Percentiles rank a stretch among this genome's conserved stretches.
These are phyloP conservation scores for Cecidostiba fungosa DNA, from an alignment of 2,888 invertebrate species.

Conservation along the genomic window DNA sequence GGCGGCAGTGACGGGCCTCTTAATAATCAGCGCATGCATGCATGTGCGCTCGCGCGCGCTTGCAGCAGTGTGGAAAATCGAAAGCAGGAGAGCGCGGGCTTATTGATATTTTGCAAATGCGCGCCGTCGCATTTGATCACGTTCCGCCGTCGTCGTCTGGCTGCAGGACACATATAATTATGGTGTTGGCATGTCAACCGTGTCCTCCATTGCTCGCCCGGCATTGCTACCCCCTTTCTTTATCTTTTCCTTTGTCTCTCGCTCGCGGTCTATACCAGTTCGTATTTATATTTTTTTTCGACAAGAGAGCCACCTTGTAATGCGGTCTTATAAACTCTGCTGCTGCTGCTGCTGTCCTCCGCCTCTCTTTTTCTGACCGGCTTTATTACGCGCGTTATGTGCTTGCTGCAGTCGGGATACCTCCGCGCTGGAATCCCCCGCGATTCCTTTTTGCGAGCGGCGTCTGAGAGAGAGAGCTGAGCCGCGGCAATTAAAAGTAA, in stretches of 20 bases:
- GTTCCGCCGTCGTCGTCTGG: background rate
- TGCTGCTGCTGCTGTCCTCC: background rate
- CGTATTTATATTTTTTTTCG: no score
- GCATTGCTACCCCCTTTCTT: slow-evolving; percentile 24
- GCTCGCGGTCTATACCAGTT: background rate
- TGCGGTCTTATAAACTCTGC: slow-evolving; percentile 31
- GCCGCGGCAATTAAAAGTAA: background rate
- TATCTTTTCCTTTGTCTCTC: slow-evolving; percentile 56
- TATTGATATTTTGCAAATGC: slow-evolving; percentile 59
- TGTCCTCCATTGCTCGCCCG: slow-evolving; percentile 66
- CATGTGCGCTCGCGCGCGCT: no score
- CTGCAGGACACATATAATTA: slow-evolving; percentile 67
- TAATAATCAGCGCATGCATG: slow-evolving; percentile 56
- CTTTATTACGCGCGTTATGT: slow-evolving; percentile 30
- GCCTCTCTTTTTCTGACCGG: slow-evolving; percentile 7
- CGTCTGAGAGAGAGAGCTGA: background rate
- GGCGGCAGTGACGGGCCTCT: slow-evolving; percentile 1
- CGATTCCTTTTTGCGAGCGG: slow-evolving; percentile 30
- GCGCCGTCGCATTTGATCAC: slow-evolving; percentile 52
- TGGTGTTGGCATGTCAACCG: slow-evolving; percentile 70
- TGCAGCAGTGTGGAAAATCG: slow-evolving; percentile 40
- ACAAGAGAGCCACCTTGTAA: slow-evolving; percentile 15
- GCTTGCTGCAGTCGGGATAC: background rate
- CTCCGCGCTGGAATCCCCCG: slow-evolving; percentile 3
- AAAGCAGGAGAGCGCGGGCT: slow-evolving; percentile 41